phyloP scores from a whole-genome alignment of 1,140 invertebrate species.

The Drosophila bifasciata region DNA sequence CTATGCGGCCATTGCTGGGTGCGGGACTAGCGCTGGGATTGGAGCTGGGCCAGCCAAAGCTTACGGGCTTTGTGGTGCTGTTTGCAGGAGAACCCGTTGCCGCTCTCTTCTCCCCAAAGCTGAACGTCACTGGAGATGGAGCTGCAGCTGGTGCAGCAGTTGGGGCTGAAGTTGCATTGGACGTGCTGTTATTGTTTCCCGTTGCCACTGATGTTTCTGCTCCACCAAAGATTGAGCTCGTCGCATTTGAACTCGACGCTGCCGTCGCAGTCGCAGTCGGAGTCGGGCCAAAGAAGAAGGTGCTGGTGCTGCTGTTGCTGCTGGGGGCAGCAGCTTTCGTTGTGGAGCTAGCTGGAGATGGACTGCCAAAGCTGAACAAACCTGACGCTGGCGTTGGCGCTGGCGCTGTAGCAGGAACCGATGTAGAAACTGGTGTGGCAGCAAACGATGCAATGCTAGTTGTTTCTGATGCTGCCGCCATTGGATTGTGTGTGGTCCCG shows the following conservation, averaged over 20 bases:
- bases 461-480: constrained; percentile 23
- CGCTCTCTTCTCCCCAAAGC: constrained; percentile 34
- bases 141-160: constrained; percentile 1
- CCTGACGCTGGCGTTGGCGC: not conserved
- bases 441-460: constrained; percentile 24
- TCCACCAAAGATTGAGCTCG: constrained; percentile 36
- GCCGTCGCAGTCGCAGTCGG: not conserved
- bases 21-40: not conserved
- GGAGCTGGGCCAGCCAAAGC: constrained; percentile 27
- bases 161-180: constrained; percentile 17
- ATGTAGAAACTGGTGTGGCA: constrained; percentile 11
- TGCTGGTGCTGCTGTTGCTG: constrained; percentile 2
- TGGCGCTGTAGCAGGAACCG: constrained; percentile 9
- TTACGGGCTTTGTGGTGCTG: constrained; percentile 6
- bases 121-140: constrained; percentile 2
- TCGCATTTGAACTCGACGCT: not conserved
- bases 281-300: constrained; percentile 41
- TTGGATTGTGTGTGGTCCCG: constrained; percentile 9
- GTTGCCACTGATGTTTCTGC: not conserved
- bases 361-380: constrained; percentile 29
- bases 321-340: not conserved
- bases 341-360: not conserved
- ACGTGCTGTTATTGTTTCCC: not conserved
- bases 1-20: constrained; percentile 13
- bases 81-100: not conserved